Evolutionary conservation across 2,113 vertebrate species (phyloP).

Genomic region (Spheniscus mendiculus): DNA sequence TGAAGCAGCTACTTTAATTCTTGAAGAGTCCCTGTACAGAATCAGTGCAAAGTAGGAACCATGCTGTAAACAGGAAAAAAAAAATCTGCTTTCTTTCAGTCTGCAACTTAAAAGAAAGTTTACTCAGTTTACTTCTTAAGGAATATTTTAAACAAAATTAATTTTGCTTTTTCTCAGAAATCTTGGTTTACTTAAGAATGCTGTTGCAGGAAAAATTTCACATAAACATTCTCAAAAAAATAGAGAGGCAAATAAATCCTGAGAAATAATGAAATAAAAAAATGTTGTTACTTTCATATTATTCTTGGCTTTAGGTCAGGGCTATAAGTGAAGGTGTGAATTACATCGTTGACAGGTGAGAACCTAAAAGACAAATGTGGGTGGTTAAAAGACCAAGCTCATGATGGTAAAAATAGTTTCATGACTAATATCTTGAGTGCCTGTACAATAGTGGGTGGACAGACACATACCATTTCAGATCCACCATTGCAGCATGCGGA

Average conservation of each 20-base stretch:
- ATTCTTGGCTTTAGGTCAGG: conserved; percentile 37
- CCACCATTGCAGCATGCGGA: not conserved
- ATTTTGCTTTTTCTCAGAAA: not conserved
- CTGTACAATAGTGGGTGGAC: conserved; percentile 54
- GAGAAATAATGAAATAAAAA: not conserved
- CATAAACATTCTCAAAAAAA: not conserved
- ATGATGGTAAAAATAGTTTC: conserved; percentile 35
- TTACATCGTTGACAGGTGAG: conserved; percentile 43
- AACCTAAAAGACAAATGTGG: conserved; percentile 53
- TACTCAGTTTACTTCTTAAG: not conserved
- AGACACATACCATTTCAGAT: conserved; percentile 20
- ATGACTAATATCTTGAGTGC: conserved; percentile 32
- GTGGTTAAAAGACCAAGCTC: conserved; percentile 42
- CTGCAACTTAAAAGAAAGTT: not conserved
- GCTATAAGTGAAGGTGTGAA: conserved; percentile 44
- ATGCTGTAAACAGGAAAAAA: not conserved
- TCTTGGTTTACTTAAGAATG: not conserved
- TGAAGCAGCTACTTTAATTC: not conserved
- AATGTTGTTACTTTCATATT: not conserved
- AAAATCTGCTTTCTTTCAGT: not conserved
- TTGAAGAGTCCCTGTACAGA: not conserved
- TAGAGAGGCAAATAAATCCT: not conserved
- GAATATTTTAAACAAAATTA: not conserved
- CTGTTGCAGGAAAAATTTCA: not conserved
- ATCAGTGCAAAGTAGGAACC: not conserved